Evolutionary conservation across 2,113 vertebrate genomes (phyloP).

Genomic region (Corythoichthys intestinalis): DNA sequence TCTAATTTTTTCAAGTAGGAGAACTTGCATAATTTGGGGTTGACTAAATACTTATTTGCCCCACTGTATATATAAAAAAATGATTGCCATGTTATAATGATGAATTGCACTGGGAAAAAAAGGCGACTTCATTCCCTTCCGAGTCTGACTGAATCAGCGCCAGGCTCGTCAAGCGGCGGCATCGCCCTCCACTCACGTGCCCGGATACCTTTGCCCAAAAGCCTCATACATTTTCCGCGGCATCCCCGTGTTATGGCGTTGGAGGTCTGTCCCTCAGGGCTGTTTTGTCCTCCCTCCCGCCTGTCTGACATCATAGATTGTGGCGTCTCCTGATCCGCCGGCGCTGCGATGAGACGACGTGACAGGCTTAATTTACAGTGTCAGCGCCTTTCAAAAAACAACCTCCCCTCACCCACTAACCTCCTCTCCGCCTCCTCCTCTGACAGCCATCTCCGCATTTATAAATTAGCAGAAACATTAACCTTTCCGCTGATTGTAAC

Average conservation of each 20-base stretch:
- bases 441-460: constrained; percentile 78
- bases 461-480: constrained; percentile 84
- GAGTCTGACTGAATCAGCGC: constrained; percentile 43
- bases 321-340: constrained; percentile 71
- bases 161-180: constrained; percentile 45
- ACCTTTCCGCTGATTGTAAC: constrained; percentile 79
- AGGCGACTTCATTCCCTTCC: constrained; percentile 38
- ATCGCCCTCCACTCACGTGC: constrained; percentile 18
- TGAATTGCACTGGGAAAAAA: constrained; percentile 32
- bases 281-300: constrained; percentile 56
- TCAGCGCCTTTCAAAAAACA: constrained; percentile 77
- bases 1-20: constrained; percentile 13
- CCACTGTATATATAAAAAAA: constrained; percentile 13
- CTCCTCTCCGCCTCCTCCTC: constrained; percentile 41
- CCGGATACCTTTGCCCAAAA: constrained; percentile 35
- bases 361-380: constrained; percentile 81
- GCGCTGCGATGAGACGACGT: constrained; percentile 66
- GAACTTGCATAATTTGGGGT: background rate
- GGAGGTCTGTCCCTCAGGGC: constrained; percentile 66
- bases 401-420: constrained; percentile 54
- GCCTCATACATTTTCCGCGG: constrained; percentile 36
- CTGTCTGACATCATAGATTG: constrained; percentile 75
- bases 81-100: constrained; percentile 36
- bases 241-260: constrained; percentile 43
- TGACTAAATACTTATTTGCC: too few relatives aligned